Evolutionary conservation across 2,113 vertebrate genomes (phyloP).

Genomic region (Malurus elegans): DNA sequence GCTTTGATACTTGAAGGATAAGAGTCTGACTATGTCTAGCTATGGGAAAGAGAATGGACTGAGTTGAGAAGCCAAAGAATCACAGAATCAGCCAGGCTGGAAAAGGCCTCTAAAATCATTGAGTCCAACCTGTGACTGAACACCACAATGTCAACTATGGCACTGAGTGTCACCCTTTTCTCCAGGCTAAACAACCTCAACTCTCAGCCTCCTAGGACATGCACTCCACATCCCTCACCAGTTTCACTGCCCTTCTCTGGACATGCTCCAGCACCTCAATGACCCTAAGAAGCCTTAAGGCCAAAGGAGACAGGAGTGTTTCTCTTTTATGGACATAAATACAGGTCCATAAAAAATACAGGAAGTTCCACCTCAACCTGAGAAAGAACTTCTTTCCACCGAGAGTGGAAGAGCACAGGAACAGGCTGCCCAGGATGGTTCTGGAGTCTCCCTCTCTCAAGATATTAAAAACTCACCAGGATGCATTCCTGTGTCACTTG

Average conservation of each 20-base stretch:
- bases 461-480: background rate
- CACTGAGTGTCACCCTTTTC: background rate
- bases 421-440: background rate
- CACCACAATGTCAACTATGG: background rate
- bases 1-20: background rate
- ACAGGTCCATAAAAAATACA: background rate
- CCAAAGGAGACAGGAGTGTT: background rate
- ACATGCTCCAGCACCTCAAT: background rate
- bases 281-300: background rate
- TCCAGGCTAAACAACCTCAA: background rate
- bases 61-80: background rate
- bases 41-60: background rate
- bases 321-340: background rate
- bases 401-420: background rate
- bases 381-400: accelerated
- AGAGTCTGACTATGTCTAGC: background rate
- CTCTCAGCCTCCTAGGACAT: background rate
- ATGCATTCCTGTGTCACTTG: background rate
- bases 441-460: background rate
- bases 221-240: background rate
- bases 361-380: background rate
- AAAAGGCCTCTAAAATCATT: background rate
- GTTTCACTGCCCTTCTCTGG: background rate
- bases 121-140: background rate
- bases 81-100: background rate